Conservation (phyloP, 2,888 invertebrate genomes). For the Ligdia adustata region DNA sequence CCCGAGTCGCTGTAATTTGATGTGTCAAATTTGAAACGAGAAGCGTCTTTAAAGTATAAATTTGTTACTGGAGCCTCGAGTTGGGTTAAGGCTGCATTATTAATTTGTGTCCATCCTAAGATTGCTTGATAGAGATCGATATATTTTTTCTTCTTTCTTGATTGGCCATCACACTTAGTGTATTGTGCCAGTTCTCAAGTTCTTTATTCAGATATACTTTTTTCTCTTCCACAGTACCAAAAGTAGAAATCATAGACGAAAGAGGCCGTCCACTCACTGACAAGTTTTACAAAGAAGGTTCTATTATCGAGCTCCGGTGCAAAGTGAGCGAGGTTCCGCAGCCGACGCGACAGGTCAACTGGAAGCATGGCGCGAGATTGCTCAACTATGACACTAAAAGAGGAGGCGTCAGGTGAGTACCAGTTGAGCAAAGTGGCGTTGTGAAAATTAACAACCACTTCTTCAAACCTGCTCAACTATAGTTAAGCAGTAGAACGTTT, state of each 20-base stretch:
- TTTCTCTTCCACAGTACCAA: slow-evolving; percentile 85
- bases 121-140: too few relatives aligned
- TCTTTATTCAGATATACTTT: slow-evolving; percentile 8
- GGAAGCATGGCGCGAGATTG: slow-evolving; percentile 90
- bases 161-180: too few relatives aligned
- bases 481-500: too few relatives aligned
- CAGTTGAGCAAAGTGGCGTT: too few relatives aligned
- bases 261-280: slow-evolving; percentile 89
- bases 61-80: background rate
- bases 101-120: too few relatives aligned
- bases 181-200: too few relatives aligned
- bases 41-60: background rate
- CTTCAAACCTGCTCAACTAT: too few relatives aligned
- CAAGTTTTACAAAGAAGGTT: slow-evolving; percentile 93
- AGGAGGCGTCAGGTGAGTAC: slow-evolving; percentile 90
- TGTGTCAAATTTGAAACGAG: background rate
- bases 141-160: too few relatives aligned
- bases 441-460: too few relatives aligned
- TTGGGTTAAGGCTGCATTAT: background rate
- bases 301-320: slow-evolving; percentile 92
- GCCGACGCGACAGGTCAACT: slow-evolving; percentile 89
- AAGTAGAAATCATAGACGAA: slow-evolving; percentile 92
- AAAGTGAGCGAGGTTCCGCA: slow-evolving; percentile 92
- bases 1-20: background rate
- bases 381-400: slow-evolving; percentile 91